Evolutionary conservation across 1,140 invertebrate species (phyloP), one percentile per base, ranked within the genome.

Genomic region (Portunus trituberculatus): DNA sequence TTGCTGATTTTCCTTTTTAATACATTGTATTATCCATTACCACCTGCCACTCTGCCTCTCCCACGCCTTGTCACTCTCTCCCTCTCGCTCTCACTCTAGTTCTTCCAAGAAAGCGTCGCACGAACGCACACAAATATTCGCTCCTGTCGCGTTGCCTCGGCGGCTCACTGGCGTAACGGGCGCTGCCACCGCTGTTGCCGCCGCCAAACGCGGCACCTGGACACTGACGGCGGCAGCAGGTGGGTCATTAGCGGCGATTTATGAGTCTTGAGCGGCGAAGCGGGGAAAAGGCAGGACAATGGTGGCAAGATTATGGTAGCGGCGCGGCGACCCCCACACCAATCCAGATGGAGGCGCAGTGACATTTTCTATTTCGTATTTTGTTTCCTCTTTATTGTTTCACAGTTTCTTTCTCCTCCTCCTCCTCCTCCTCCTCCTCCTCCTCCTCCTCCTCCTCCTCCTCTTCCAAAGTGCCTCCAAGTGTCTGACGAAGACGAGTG

Each of bases 251-350:
- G 20, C 67, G 12, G 67, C 67, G 67, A 76, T 76, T 76, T 76
- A 76, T 76, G 67, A 76, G 67, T 76, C n/a, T 76, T 76, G 67
- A n/a, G 67, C 67, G 67, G 67, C 67, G 67, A n/a, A n/a, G 67
- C 67, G 67, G 20, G 20, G 67, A 76, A n/a, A n/a, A 59, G 67
- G 25, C 20, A 76, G 67, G 67, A 76, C 67, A 76, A 25, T n/a
- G 67, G 67, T 8, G 16, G 67, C 20, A 25, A n/a, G 20, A n/a
- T n/a, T 25, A 20, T n/a, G 67, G 67, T 76, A 25, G 67, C 12
- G 52, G 52, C 12, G 12, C 52, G 52, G 52, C 52, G 52, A 12
- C 52, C 52, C 52, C 52, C 16, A 59, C 16, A 59, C 12, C 52
- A 59, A 12, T 0, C 16, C 52, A 59, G 0, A 0, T 14, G 12